Evolutionary conservation across 1,140 invertebrate genomes (phyloP).

Genomic region (Ostrea denselamellosa): DNA sequence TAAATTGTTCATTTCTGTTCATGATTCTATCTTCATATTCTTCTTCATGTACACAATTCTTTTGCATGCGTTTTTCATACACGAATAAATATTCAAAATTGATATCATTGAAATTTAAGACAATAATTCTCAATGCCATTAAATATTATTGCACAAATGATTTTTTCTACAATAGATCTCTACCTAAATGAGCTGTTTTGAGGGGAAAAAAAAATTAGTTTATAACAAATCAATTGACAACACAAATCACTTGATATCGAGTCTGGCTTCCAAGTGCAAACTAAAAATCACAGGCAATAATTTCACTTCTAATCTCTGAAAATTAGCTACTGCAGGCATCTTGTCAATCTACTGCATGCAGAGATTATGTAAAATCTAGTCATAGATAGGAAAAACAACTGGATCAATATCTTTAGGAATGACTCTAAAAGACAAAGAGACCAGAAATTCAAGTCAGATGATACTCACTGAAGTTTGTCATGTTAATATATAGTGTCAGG

Average conservation of each 20-base stretch:
- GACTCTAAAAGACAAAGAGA: no score
- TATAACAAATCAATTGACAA: background rate
- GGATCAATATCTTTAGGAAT: no score
- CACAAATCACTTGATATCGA: background rate
- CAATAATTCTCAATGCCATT: background rate
- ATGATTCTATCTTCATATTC: no score
- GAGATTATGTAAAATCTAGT: background rate
- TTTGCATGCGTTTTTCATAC: no score
- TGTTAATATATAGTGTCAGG: no score
- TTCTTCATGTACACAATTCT: no score
- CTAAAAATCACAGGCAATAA: background rate
- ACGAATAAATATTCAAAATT: no score
- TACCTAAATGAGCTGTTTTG: background rate
- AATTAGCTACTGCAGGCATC: background rate
- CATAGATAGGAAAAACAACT: background rate
- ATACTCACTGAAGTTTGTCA: no score
- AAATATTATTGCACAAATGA: background rate
- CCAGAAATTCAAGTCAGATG: no score
- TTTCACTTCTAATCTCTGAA: background rate
- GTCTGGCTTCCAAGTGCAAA: conserved; percentile 14
- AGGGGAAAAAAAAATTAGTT: background rate
- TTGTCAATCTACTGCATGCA: background rate
- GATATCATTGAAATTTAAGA: background rate
- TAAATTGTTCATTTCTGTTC: no score
- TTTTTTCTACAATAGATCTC: background rate